Base-by-base conservation (phyloP, 2,888 invertebrate genomes). In the Pachydiplax longipennis region DNA sequence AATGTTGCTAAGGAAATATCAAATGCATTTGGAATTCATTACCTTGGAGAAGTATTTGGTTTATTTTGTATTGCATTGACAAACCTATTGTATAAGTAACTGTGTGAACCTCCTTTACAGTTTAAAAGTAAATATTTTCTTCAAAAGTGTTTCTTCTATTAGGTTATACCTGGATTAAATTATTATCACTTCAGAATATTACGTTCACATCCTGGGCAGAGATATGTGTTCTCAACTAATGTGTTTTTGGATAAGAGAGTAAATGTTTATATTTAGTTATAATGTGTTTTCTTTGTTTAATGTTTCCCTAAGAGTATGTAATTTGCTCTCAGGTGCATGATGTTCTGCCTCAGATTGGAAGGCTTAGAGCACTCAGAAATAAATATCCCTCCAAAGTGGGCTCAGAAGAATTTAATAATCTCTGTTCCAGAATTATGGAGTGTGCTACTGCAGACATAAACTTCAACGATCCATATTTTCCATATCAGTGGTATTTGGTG, bases 401-500 rank as follows among this genome's bases (percentile, higher is more conserved):
- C 13, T 48, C 10, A 22, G 22, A 37, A n/a, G 35, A 40, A 10
- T n/a, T 2, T n/a, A 4, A 37, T 37, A 37, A 40, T 22, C 10
- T 2, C 15, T 40, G 31, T 25, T 40, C 40, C 1, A 13, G 22
- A 12, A 25, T 12, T n/a, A 48, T 1, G 15, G 48, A n/a, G 22
- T 35, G 48, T 61, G 2, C 40, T 12, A 18, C 18, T 13, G 8
- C 10, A 0, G 61, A 61, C 15, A 61, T 73, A 6, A 90, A 80
- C 18, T 90, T 90, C 15, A 80, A 90, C 8, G 90, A 90, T 40
- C 90, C 90, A 80, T 90, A 13, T 80, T 80, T 80, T 48, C 80
- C 90, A 40, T 44, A 80, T 35, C 90, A 90, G 31, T 90, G 90
- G 90, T 90, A 90, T 80, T 48, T 90, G 40, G 90, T 90, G 25